Evolutionary conservation across 1,140 invertebrate species (phyloP), one percentile per base, ranked within the genome.

Genomic region (Papilio polytes): DNA sequence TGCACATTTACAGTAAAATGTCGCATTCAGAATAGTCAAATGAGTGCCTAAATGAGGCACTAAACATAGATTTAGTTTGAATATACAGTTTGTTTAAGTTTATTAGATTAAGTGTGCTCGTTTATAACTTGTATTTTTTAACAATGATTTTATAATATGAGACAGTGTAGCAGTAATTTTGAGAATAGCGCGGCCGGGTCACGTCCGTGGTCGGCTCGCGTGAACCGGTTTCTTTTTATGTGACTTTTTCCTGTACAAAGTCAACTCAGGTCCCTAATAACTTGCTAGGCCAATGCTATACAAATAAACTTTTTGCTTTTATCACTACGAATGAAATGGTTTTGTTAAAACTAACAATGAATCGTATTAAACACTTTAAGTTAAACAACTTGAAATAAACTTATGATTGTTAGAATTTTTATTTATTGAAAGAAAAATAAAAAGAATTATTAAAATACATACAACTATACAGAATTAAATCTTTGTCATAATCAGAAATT

Each of bases 171-270:
- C 22, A 70, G 13, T 31, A 36, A 70, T 36, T 70, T 70, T 70
- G 22, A 63, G 59, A 70, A 70, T 1, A 70, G 10, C 26, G 26
- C 63, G 63, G 63, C 13, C 26, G 63, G 63, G 63, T 70, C 63
- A 70, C 63, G 63, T 70, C 63, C 63, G 63, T 31, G 63, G 63
- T 70, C 63, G 63, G 63, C 63, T 70, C 26, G 63, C 63, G 63
- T 70, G 63, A 70, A 70, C 63, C 63, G 63, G 63, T 70, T 70
- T 70, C 22, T 70, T 66, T 66, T 70, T 70, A 70, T 70, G 63
- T 70, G 63, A 70, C 26, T 70, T 70, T 70, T 36, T 70, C 63
- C 63, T 70, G 26, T 70, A 70, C 63, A 36, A 36, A 70, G 63
- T 70, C 63, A 70, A 70, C 63, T 26, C 63, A 31, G 63, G 63